A percentile compares a stretch with the other conserved stretches of the same genome.
Conservation (phyloP, 2,888 invertebrate genomes). For the Cylindroiulus punctatus region DNA sequence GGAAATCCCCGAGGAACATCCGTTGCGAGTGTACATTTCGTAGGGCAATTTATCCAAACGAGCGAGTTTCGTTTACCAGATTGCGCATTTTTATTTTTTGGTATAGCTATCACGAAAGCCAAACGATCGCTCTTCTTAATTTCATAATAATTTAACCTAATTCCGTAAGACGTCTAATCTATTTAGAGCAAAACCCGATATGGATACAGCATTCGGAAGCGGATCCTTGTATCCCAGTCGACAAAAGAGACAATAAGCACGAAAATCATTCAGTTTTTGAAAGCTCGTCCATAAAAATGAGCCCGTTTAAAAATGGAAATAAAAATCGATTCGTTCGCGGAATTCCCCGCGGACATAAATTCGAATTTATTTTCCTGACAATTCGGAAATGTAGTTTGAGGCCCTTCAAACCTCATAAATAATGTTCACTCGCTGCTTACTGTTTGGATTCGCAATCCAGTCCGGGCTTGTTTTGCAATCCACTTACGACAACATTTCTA, state of each 20-base stretch:
- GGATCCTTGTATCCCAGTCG: background rate
- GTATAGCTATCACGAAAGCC: background rate
- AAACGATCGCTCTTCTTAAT: slow-evolving; percentile 9
- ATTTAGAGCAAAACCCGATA: background rate
- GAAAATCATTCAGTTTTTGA: background rate
- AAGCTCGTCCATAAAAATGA: background rate
- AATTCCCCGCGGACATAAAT: slow-evolving; percentile 13
- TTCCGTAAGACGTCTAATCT: background rate
- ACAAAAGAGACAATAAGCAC: background rate
- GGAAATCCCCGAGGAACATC: background rate
- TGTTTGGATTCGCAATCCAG: slow-evolving; percentile 14
- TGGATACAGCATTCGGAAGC: background rate
- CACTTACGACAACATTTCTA: slow-evolving; percentile 6
- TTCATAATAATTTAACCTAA: background rate
- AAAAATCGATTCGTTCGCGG: background rate
- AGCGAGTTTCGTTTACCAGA: slow-evolving; percentile 5
- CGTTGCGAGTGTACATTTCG: background rate
- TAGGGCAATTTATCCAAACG: background rate
- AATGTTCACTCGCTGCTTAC: slow-evolving; percentile 17
- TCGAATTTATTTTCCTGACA: slow-evolving; percentile 27
- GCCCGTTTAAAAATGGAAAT: slow-evolving; percentile 27
- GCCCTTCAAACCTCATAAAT: slow-evolving; percentile 27
- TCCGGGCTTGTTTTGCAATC: background rate
- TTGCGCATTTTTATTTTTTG: background rate
- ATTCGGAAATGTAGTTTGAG: slow-evolving; percentile 32